Evolutionary conservation across 2,797 vertebrate genomes (phyloP).

Genomic region (Brachyalestes nurse): DNA sequence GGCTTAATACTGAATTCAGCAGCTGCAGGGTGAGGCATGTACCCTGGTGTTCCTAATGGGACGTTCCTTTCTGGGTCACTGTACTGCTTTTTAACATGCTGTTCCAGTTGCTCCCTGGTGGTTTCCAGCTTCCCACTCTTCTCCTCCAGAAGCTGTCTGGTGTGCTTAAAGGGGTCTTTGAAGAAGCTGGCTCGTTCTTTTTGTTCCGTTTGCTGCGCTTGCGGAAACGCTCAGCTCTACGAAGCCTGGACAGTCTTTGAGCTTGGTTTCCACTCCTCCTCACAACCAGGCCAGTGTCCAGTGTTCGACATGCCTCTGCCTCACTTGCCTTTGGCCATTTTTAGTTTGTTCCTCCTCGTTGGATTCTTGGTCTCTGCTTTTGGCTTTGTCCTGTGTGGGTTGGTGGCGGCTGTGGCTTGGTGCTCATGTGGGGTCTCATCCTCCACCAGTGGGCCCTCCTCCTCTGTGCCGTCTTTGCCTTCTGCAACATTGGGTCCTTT

Average conservation of each 20-base stretch:
- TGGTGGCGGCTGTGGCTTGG: slow-evolving; percentile 1
- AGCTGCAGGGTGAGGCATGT: background rate
- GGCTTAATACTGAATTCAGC: background rate
- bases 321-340: slow-evolving; percentile 27
- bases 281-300: background rate
- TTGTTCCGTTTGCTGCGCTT: no score
- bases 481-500: slow-evolving; percentile 13
- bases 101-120: no score
- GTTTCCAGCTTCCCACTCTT: no score
- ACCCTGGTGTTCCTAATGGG: background rate
- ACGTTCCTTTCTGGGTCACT: background rate
- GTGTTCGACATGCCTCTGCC: slow-evolving; percentile 26
- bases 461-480: background rate
- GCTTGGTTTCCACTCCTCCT: background rate
- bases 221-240: no score
- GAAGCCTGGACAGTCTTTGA: no score
- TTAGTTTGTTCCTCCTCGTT: background rate
- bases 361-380: slow-evolving; percentile 21
- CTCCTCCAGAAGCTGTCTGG: no score
- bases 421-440: slow-evolving; percentile 5
- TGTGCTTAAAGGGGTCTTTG: no score
- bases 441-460: slow-evolving; percentile 31
- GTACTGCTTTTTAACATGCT: no score
- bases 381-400: slow-evolving; percentile 11
- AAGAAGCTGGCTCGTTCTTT: no score